Percentiles rank a stretch among this genome's conserved stretches.
These are phyloP conservation scores for Pica pica DNA, from an alignment of 2,113 vertebrate genomes.

Conservation along the genomic window DNA sequence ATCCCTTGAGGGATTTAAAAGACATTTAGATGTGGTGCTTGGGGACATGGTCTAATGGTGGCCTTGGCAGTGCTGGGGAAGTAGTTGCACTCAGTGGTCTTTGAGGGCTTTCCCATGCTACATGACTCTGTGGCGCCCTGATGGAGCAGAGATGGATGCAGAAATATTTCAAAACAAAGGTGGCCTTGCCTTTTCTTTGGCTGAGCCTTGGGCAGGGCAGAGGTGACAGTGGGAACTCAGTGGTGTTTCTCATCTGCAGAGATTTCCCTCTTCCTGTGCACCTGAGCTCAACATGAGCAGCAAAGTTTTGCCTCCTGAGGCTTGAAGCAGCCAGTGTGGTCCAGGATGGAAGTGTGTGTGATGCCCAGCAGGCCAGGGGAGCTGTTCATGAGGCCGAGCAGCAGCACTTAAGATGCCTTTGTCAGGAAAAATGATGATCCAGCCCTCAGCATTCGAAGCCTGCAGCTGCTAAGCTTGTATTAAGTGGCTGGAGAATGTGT, in stretches of 20 bases:
- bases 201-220: background rate
- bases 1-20: background rate
- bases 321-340: background rate
- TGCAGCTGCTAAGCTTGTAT: slow-evolving; percentile 57
- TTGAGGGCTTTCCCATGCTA: background rate
- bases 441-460: background rate
- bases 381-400: background rate
- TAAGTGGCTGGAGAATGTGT: slow-evolving; percentile 40
- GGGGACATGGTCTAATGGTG: background rate
- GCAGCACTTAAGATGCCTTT: background rate
- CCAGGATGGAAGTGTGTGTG: background rate
- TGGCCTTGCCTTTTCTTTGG: background rate
- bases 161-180: background rate
- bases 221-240: background rate
- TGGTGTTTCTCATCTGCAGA: background rate
- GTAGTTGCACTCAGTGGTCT: background rate
- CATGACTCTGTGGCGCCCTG: background rate
- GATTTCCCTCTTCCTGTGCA: background rate
- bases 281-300: background rate
- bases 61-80: background rate
- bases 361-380: background rate
- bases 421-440: background rate
- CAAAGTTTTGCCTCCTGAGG: background rate
- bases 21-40: background rate
- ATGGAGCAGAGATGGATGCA: background rate